Base-by-base conservation (phyloP, 2,113 vertebrate genomes). In the Pachypanchax playfairii region DNA sequence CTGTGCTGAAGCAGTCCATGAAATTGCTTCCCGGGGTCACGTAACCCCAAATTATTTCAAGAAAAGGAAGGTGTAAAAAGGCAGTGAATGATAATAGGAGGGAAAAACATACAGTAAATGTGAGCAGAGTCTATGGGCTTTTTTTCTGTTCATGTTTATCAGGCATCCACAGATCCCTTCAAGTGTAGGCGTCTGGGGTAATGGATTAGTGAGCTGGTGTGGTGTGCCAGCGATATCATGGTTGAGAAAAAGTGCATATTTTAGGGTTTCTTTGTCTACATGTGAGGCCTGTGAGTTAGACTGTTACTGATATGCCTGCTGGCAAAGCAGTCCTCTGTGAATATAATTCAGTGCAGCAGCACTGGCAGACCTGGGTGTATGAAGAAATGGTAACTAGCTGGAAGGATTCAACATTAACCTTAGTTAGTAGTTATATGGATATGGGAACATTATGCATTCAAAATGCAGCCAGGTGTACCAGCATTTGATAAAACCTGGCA, bases 71-170 rank as follows among this genome's bases (percentile, higher is more conserved):
- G 52, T 79, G 66, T 26, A 47, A 46, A 52, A 26, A 78, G 46
- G 31, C 41, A 22, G 69, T 14, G 42, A 44, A 61, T 26, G 41
- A 77, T 80, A 83, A 78, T 68, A 65, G 69, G 62, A 61, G 55
- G 17, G 44, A 54, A 67, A 83, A 73, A 78, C 79, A 75, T 86
- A 72, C 68, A 68, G 75, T 78, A 72, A 83, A 85, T 87, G 87
- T 90, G 75, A 82, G 86, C 66, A 78, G 79, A 88, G 82, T 74
- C 84, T 87, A 60, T 47, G 18, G 71, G 82, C 80, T 86, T 88
- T 88, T 86, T 85, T 78, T 79, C 71, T 84, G 80, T 84, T 86
- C 79, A 78, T 83, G 79, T 90, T 90, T 90, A 89, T 91, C 88
- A 87, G 75, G 65, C 79, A 68, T 68, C 80, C 84, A 68, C 87